These are phyloP conservation scores for Oplegnathus fasciatus DNA, from an alignment of 2,113 vertebrate genomes.

Conservation along the genomic window DNA sequence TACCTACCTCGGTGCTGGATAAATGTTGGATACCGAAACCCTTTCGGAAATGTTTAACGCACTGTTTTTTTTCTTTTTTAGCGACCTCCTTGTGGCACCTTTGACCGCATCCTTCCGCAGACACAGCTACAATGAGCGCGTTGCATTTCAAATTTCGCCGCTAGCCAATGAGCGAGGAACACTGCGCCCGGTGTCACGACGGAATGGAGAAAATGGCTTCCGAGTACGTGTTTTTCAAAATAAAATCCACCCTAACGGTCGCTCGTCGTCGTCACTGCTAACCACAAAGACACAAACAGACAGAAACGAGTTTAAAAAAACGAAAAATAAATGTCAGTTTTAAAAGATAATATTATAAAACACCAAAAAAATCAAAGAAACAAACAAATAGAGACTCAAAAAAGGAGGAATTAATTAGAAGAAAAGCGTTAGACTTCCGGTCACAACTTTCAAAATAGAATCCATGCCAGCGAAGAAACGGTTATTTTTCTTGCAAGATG, in stretches of 20 bases:
- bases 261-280: accelerated
- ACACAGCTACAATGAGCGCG: conserved; percentile 33
- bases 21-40: neutral
- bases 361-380: too few species aligned
- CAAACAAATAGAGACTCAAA: accelerated
- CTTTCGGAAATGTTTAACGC: neutral
- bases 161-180: conserved; percentile 77
- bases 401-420: accelerated
- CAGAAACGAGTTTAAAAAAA: neutral
- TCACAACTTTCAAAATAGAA: conserved; percentile 34
- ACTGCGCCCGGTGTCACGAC: neutral
- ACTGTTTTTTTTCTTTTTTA: conserved; percentile 5
- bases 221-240: too few species aligned
- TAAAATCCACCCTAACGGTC: neutral
- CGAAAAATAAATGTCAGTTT: accelerated
- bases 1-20: conserved; percentile 7
- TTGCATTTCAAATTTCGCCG: conserved; percentile 84
- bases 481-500: neutral
- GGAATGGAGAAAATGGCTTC: accelerated
- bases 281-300: too few species aligned
- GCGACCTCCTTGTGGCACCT: neutral
- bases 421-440: conserved; percentile 14
- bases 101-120: conserved; percentile 13
- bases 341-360: neutral
- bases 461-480: accelerated